phyloP scores from a whole-genome alignment of 2,888 invertebrate genomes.

The Synergus umbraculus region DNA sequence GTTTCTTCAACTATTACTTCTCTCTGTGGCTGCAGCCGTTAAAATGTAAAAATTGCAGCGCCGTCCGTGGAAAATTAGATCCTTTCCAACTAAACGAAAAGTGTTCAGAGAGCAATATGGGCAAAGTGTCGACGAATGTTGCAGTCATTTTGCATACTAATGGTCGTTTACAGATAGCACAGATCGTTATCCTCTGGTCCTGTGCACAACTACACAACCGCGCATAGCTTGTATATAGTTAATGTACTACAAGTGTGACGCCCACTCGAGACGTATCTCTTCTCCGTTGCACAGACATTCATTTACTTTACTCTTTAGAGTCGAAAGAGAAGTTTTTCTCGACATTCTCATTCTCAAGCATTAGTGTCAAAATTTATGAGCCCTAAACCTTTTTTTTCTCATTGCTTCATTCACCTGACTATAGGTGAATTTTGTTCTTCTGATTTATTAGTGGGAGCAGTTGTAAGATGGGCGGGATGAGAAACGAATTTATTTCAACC shows the following conservation, averaged over 20 bases:
- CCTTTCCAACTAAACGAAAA: constrained; percentile 11
- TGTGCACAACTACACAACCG: constrained; percentile 9
- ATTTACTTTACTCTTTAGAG: constrained; percentile 6
- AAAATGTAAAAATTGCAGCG: constrained; percentile 15
- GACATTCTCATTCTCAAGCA: constrained; percentile 18
- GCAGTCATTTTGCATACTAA: constrained; percentile 30
- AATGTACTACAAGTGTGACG: constrained; percentile 20
- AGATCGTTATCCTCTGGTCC: constrained; percentile 32
- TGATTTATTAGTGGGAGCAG: no score
- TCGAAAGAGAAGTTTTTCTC: constrained; percentile 12
- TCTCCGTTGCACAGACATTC: neutral
- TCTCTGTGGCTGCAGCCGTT: neutral
- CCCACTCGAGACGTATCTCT: constrained; percentile 1
- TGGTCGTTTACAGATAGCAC: constrained; percentile 29
- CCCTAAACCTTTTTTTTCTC: neutral
- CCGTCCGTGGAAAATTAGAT: constrained; percentile 8
- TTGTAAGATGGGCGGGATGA: no score
- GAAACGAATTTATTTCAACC: no score
- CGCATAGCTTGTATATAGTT: no score
- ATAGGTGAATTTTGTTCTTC: neutral
- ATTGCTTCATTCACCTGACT: neutral
- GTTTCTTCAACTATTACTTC: constrained; percentile 1
- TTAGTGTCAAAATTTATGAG: constrained; percentile 14
- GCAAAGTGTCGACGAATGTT: constrained; percentile 32
- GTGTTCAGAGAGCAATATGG: neutral